Evolutionary conservation across 2,113 vertebrate species (phyloP).

Genomic region (Scophthalmus maximus): DNA sequence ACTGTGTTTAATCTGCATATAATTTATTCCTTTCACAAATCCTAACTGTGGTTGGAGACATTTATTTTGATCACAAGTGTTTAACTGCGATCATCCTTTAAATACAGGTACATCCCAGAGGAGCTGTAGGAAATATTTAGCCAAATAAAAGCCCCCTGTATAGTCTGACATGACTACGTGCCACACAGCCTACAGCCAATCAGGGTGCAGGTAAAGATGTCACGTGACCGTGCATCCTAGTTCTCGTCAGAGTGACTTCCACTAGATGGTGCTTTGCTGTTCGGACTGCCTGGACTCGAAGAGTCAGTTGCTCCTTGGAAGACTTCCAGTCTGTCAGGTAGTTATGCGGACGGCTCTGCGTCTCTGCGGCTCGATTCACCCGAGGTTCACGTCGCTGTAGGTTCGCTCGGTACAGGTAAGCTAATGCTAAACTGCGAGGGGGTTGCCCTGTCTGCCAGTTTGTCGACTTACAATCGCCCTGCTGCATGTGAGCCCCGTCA

Average conservation of each 20-base stretch:
- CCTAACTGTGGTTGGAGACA: too few relatives aligned
- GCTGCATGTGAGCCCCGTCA: not conserved
- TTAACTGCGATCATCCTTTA: too few relatives aligned
- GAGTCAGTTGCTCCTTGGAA: too few relatives aligned
- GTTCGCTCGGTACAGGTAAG: slow-evolving; percentile 45
- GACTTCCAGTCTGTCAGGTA: not conserved
- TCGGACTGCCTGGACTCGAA: too few relatives aligned
- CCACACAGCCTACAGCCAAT: slow-evolving; percentile 41
- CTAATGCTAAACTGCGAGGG: not conserved
- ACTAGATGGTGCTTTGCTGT: too few relatives aligned
- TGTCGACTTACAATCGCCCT: not conserved
- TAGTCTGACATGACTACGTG: not conserved
- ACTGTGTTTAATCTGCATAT: too few relatives aligned
- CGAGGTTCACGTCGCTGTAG: not conserved
- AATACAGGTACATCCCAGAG: too few relatives aligned
- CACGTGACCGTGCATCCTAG: slow-evolving; percentile 27
- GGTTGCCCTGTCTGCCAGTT: not conserved
- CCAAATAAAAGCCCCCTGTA: not conserved
- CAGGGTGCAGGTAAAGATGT: not conserved
- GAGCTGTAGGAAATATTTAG: not conserved
- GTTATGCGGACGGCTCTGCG: not conserved
- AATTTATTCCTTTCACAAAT: too few relatives aligned
- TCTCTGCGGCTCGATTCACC: not conserved
- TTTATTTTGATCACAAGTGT: too few relatives aligned
- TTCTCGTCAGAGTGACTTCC: slow-evolving; percentile 3